A percentile compares a stretch with the other conserved stretches of the same genome.
phyloP scores from a whole-genome alignment of 2,113 vertebrate genomes.

The Dendropsophus ebraccatus region DNA sequence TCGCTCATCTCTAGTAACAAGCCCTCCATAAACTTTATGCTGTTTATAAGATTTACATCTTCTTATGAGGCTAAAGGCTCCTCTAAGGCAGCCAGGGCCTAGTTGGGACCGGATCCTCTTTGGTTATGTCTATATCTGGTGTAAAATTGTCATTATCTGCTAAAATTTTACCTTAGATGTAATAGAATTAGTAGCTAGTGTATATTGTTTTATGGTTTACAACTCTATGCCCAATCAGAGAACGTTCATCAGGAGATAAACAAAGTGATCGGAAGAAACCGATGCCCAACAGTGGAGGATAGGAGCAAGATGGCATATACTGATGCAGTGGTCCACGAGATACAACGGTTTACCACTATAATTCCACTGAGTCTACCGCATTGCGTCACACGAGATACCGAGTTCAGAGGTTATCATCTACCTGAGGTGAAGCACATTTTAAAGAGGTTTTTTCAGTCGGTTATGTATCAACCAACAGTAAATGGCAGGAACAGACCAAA shows the following conservation, averaged over 20 bases:
- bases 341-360: constrained; percentile 1
- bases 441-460: too few relatives aligned
- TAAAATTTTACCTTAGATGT: neutral
- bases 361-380: constrained; percentile 40
- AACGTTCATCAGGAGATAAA: constrained; percentile 51
- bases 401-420: constrained; percentile 31
- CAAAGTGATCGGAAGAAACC: constrained; percentile 52
- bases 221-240: constrained; percentile 26
- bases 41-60: too few relatives aligned
- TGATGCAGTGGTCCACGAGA: constrained; percentile 32
- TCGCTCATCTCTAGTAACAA: too few relatives aligned
- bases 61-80: too few relatives aligned
- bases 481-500: too few relatives aligned
- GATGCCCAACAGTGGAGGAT: constrained; percentile 39
- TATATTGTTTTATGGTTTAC: neutral
- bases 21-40: too few relatives aligned
- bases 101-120: too few relatives aligned
- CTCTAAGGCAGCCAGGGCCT: too few relatives aligned
- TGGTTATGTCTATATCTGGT: too few relatives aligned
- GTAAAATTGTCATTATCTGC: too few relatives aligned
- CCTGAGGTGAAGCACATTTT: neutral
- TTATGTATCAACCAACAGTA: too few relatives aligned
- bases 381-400: constrained; percentile 4
- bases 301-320: constrained; percentile 52
- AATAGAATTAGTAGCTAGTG: neutral